Evolutionary conservation across 2,797 vertebrate genomes (phyloP), one percentile per base, ranked within the genome.

Genomic region (Sebastes wilsoni): DNA sequence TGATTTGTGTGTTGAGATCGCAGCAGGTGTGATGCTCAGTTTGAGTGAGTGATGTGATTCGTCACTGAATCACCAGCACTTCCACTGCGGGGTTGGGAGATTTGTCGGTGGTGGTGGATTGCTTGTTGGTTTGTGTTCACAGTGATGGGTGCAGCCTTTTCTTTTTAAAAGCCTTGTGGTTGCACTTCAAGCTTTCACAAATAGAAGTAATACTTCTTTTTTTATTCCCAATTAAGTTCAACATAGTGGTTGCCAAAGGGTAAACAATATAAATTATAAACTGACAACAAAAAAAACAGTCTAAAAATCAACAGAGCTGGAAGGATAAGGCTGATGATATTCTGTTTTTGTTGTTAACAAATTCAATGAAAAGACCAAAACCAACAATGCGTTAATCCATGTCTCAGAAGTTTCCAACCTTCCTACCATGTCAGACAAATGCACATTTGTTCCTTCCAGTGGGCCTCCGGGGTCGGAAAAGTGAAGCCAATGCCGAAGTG

Each of bases 1-100:
- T 86, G 71, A 93, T 90, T 86, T 84, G 81, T 80, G 81, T 72
- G 74, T 70, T 76, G 54, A 68, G 80, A 70, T 77, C 58, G n/a
- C 80, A 80, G 84, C 77, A 84, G 88, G 84, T 83, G 65, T 11
- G 66, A 83, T 36, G 56, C 65, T 79, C 59, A 64, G 54, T 83
- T 85, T 81, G 82, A 81, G 49, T 64, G 77, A 87, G 66, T 74
- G 84, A 81, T 75, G 66, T 62, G 76, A 77, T 82, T 69, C 4
- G 25, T 79, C 66, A 23, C 72, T 70, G 66, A 81, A 64, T 75
- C 68, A 22, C 10, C 54, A 27, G 27, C 30, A 14, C 46, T 65
- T 75, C 61, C 54, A 27, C 79, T 20, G 61, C 18, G 64, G 60
- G 52, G 46, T 34, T 25, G 58, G 10, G 12, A 59, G 69, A 66